Evolutionary conservation across 2,113 vertebrate species (phyloP), one percentile per base, ranked within the genome.

Genomic region (Embiotoca jacksoni): DNA sequence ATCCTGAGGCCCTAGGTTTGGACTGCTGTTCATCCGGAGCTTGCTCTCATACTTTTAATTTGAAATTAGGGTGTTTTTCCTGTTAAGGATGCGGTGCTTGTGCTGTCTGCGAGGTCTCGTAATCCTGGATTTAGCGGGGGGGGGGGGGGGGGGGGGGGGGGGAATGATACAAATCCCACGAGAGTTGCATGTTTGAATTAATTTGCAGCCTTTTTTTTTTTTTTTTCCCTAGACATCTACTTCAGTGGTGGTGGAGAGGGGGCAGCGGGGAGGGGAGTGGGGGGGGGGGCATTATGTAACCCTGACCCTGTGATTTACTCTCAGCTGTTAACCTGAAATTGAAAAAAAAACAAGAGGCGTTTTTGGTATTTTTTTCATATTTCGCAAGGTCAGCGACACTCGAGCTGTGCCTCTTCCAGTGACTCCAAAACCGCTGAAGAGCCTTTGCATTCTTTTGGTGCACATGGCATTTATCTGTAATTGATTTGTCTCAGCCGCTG

Each of bases 401-500:
- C 44, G 32, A 61, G 65, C 61, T 36, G 32, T 4, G 35, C 6
- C 31, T 39, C 63, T 73, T 75, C 35, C 31, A 69, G 55, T 47
- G 76, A 81, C 65, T 83, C 61, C 32, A 23, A 33, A 75, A 55
- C 33, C 49, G 6, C 63, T 23, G 33, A 73, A 55, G 77, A 39
- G 15, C 47, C 32, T 84, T 85, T 81, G 68, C 81, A 87, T 88
- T 85, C 78, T 68, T 82, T 79, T 54, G 72, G 74, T 67, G 80
- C 62, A 69, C 72, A 31, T 86, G 78, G 69, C 82, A 88, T 92
- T 91, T 86, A 79, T 81, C 39, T 83, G 72, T 69, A 84, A 90
- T 90, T 85, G 84, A 89, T 88, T 84, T 74, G 75, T 82, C 69
- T 80, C 71, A 80, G 59, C 35, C 57, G 46, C 59, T 53, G 62